Percentiles rank a stretch among this genome's conserved stretches.
Conservation (phyloP, 2,113 vertebrate species). For the Prietella phreatophila region DNA sequence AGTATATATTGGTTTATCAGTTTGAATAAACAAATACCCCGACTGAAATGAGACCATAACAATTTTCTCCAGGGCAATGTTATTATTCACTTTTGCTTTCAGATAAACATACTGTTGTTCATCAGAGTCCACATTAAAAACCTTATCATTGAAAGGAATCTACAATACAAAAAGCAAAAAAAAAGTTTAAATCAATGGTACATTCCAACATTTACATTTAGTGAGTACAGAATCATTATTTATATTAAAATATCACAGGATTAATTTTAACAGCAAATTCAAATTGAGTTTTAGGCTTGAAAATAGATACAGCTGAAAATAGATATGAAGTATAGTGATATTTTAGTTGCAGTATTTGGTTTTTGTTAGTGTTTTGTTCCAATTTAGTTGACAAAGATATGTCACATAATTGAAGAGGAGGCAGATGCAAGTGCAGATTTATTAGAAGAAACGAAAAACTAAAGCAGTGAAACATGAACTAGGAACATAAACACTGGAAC, state of each 20-base stretch:
- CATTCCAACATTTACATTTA: not conserved
- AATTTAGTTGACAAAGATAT: too few species aligned
- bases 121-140: conserved; percentile 55
- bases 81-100: conserved; percentile 57
- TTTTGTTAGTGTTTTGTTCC: too few species aligned
- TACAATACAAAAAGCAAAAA: conserved; percentile 35
- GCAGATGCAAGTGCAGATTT: too few species aligned
- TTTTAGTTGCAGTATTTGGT: too few species aligned
- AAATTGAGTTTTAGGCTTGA: not conserved
- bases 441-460: too few species aligned
- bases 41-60: conserved; percentile 70
- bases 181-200: not conserved
- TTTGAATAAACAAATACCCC: conserved; percentile 72
- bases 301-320: too few species aligned
- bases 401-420: too few species aligned
- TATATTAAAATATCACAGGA: not conserved
- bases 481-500: too few species aligned
- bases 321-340: too few species aligned
- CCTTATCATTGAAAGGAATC: conserved; percentile 45
- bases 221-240: not conserved
- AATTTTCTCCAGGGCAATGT: conserved; percentile 60
- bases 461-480: too few species aligned
- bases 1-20: conserved; percentile 72
- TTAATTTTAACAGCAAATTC: not conserved
- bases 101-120: conserved; percentile 65